Conservation (phyloP, 2,888 invertebrate genomes). For the Papilio gigon region DNA sequence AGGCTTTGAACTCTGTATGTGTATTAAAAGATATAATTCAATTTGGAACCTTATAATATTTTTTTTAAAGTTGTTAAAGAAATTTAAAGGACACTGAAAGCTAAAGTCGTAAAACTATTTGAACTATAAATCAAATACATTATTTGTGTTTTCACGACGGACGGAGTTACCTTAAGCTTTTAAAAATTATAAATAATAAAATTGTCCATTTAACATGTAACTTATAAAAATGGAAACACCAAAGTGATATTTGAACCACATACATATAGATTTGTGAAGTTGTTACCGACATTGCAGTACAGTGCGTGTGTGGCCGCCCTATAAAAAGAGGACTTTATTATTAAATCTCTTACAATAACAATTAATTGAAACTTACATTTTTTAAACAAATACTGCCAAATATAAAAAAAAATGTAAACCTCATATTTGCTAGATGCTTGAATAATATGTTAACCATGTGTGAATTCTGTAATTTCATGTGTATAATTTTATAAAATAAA, state of each 20-base stretch:
- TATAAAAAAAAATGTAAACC: background rate
- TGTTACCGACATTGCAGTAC: too few relatives aligned
- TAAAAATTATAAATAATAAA: background rate
- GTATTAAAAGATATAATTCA: too few relatives aligned
- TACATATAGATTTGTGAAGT: too few relatives aligned
- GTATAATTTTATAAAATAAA: constrained; percentile 46
- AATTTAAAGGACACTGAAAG: too few relatives aligned
- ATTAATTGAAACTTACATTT: background rate
- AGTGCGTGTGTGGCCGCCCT: background rate
- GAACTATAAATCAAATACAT: background rate
- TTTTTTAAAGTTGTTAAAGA: too few relatives aligned
- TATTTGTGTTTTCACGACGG: too few relatives aligned
- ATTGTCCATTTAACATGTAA: background rate
- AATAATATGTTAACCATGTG: constrained; percentile 23
- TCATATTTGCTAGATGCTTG: constrained; percentile 4
- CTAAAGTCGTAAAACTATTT: background rate
- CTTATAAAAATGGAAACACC: background rate
- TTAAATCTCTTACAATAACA: too few relatives aligned
- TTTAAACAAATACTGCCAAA: constrained; percentile 24
- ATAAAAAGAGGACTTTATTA: too few relatives aligned
- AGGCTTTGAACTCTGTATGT: too few relatives aligned
- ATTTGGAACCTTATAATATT: too few relatives aligned
- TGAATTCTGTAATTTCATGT: constrained; percentile 31
- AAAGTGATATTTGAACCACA: background rate
- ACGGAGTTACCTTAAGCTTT: too few relatives aligned